Base-by-base conservation (phyloP, 2,113 vertebrate genomes). In the Tragelaphus strepsiceros region DNA sequence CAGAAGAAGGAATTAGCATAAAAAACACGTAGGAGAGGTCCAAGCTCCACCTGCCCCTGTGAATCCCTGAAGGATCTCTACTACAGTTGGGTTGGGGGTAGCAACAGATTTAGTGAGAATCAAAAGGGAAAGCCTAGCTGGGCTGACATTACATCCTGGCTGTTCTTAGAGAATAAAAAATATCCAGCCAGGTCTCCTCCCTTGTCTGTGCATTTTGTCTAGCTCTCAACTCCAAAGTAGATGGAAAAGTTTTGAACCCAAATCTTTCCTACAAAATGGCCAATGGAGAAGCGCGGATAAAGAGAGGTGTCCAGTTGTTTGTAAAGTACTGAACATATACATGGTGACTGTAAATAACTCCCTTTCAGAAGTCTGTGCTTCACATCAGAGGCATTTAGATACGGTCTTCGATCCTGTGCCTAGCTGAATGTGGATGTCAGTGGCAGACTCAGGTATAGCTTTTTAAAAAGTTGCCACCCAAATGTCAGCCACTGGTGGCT, bases 361-460 rank as follows among this genome's bases (percentile, higher is more conserved):
- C 19, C 84, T 78, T 92, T 83, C 35, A 87, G 67, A 95, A 59
- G 30, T 53, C 64, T 94, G 62, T 96, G 51, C 80, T 89, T 97
- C 14, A 35, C 12, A 95, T 3, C 35, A 58, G 51, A 58, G 64
- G 0, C 9, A 22, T 80, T 83, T 93, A 82, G 16, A 89, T 78
- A 26, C 15, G 7, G 53, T 61, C 58, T 43, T 83, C 32, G 53
- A 16, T 82, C 89, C 35, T 54, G 22, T 84, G n/a, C 59, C 15
- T 43, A 91, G 83, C 35, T 80, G 46, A 78, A n/a, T 80, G 67
- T 39, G 15, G 61, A 21, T 19, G 24, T n/a, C 14, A n/a, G 19
- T 58, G 53, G 14, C 12, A 58, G 43, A n/a, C 81, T 78, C 78
- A 58, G 26, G 16, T n/a, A 61, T 2, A 91, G 19, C 2, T 61